Base-by-base conservation (phyloP, 2,113 vertebrate species). In the Gambusia holbrooki region DNA sequence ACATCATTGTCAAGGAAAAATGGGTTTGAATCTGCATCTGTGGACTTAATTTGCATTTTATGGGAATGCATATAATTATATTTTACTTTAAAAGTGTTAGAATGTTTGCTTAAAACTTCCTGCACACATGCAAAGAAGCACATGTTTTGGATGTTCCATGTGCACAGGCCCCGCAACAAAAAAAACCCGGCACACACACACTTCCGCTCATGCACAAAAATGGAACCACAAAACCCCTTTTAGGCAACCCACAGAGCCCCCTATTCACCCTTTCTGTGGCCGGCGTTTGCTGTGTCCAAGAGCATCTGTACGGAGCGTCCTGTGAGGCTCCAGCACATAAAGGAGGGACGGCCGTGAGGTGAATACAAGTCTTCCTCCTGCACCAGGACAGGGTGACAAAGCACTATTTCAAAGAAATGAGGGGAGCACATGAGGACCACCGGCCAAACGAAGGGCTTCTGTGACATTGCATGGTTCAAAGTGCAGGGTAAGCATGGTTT, bases 221-320 rank as follows among this genome's bases (percentile, higher is more conserved):
- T 12, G 72, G 61, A 62, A 29, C 75, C 77, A 86, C 42, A 79
- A 62, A 66, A 80, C 71, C 68, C 74, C 70, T 82, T 89, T 85
- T 76, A 10, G 64, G 81, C 73, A 62, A 68, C 69, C 84, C 84
- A 89, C 89, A 90, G 84, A 90, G 84, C 62, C 81, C 73, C 84
- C 88, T 73, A 93, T 93, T 92, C 92, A 91, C 74, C 17, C 67
- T 66, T 48, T 78, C 76, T 73, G 75, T 76, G 58, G 19, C 75
- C 85, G 1, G 74, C 76, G 40, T 84, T 85, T 71, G 76, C 71
- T 87, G 82, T 82, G 86, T 85, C 90, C 87, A 90, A 88, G 80
- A 85, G 87, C 69, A 79, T 87, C 89, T 42, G 89, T 80, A 92
- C 87, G 14, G 70, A 85, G 87, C 70, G 88, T 93, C 89, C 92